Base-by-base conservation (phyloP, 92 coral and sea anemone species). In the Siderastrea radians region DNA sequence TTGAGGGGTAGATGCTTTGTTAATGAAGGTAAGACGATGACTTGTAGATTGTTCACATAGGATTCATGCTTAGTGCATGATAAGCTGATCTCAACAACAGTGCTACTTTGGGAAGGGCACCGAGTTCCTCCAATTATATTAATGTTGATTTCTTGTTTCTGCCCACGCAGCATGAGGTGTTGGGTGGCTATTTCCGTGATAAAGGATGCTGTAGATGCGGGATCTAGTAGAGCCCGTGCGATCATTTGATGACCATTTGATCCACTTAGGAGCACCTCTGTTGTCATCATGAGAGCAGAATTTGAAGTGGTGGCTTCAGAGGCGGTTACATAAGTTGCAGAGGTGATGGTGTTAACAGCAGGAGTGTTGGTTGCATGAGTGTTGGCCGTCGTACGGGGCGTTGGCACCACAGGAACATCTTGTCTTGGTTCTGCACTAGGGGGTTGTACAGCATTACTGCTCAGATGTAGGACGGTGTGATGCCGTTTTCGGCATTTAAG, bases 281-380 rank as follows among this genome's bases (percentile, higher is more conserved):
- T 84, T 55, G 94, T 90, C 94, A 90, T 90, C 94, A 90, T 90
- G n/a, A 90, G 74, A 3, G 75, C 82, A 5, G 87, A 17, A 53
- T 51, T 51, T 1, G 86, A 77, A 45, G 74, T 15, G 64, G 11
- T 43, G 12, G 80, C 58, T 62, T 58, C 77, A 17, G 53, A 72
- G 45, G 77, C 52, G 10, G 65, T 4, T 7, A 79, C 53, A 45
- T 78, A 74, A 4, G 79, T 61, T 15, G 16, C 52, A 61, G 53
- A 7, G 6, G 81, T 16, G 53, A 5, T 26, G 77, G 3, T 47
- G 19, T 2, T 17, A 61, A 59, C 19, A 1, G 74, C 66, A 61
- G 10, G 1, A 61, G 16, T 63, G 73, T 19, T 38, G 3, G 12
- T 13, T 60, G 68, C 77, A 5, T 11, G 70, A 16, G 52, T 68